Evolutionary conservation across 2,888 invertebrate genomes (phyloP).

Genomic region (Metellina segmentata): DNA sequence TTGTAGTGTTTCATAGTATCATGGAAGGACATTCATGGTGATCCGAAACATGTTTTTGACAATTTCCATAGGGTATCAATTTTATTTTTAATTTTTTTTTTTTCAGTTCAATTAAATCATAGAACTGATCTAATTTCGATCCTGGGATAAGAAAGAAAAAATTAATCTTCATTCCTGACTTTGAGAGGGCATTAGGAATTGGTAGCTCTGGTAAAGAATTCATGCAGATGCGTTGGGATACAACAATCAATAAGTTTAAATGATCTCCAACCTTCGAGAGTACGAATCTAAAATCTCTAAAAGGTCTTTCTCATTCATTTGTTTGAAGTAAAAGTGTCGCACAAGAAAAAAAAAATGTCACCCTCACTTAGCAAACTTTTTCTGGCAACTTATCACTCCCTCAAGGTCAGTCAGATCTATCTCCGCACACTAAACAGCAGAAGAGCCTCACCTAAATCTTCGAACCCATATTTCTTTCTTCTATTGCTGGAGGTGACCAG

Average conservation of each 20-base stretch:
- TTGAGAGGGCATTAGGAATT: no score
- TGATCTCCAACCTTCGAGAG: neutral
- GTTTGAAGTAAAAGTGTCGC: neutral
- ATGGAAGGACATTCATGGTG: no score
- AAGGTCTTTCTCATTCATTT: neutral
- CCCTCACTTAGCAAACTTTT: neutral
- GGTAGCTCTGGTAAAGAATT: neutral
- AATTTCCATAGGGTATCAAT: no score
- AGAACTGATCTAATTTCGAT: no score
- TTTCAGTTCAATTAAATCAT: no score
- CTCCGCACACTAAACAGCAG: constrained; percentile 36
- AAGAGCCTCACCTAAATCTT: constrained; percentile 56
- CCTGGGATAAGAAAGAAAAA: no score
- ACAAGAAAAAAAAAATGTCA: neutral
- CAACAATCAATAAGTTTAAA: neutral
- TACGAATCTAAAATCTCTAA: neutral
- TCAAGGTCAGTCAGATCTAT: constrained; percentile 51
- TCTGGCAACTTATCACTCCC: constrained; percentile 44
- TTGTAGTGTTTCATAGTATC: no score
- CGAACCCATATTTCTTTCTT: constrained; percentile 51
- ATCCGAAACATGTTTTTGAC: no score
- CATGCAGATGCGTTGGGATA: neutral
- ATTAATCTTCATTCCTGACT: no score
- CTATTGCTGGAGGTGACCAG: constrained; percentile 1
- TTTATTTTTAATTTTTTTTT: no score